Base-by-base conservation (phyloP, 2,113 vertebrate genomes). In the Choloepus hoffmanni region DNA sequence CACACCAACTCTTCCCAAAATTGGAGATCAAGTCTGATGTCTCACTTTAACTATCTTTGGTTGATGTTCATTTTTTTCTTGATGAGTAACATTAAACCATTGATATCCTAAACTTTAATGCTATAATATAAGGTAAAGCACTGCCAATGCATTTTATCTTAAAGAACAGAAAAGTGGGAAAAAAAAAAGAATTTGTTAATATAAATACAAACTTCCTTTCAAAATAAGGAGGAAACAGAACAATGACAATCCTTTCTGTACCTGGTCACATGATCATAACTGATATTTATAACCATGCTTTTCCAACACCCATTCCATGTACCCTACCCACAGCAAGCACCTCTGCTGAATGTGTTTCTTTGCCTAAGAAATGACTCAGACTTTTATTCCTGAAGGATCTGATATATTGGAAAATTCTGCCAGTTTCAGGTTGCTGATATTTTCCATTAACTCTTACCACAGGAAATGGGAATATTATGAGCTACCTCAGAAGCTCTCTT, bases 201-300 rank as follows among this genome's bases (percentile, higher is more conserved):
- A 48, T 14, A 48, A 7, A 45, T 3, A 79, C 11, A n/a, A 33
- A 62, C n/a, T 26, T 60, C 65, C 3, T 48, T 3, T 40, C 40
- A 72, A 45, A 85, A 58, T 2, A 23, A 73, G 2, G 45, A 50
- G 50, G 50, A 50, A 50, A 7, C 36, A 36, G 36, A 36, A 36
- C 36, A 36, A 36, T 36, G 36, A 36, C 36, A 36, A 36, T 36
- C 36, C 50, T 53, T 48, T n/a, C 28, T 13, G n/a, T 13, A 3
- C 7, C 50, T 50, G n/a, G 45, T 19, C 21, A 7, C 36, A 50
- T 9, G 7, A 50, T 19, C 3, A 1, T 3, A 5, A 23, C 0
- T 9, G 50, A 12, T 50, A 50, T 50, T 9, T 50, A 50, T 50
- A 50, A 50, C 50, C 12, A 50, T 12, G 7, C 12, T 50, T 12